Evolutionary conservation across 1,140 invertebrate species (phyloP), one percentile per base, ranked within the genome.

Genomic region (Zaprionus ornatus): DNA sequence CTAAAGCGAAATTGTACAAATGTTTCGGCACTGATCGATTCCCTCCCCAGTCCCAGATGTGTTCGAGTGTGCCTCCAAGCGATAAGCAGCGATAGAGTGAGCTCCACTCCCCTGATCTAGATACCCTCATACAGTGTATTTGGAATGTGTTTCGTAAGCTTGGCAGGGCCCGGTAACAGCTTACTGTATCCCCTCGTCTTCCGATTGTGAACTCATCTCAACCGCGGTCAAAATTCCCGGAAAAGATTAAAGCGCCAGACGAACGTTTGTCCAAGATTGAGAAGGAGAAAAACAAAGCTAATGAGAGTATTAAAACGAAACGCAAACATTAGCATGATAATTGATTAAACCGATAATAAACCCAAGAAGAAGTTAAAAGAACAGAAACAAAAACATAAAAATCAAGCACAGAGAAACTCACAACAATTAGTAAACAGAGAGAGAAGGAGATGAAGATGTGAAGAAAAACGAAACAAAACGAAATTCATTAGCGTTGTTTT

Each of bases 401-500:
- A 13, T 10, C 9, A 32, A 67, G 59, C 50, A 70, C 40, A 80
- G 74, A 77, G 48, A 68, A 86, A 79, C 74, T 79, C 82, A 86
- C 73, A 84, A 90, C 73, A 84, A 90, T 85, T 82, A 84, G 80
- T 70, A 79, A 80, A 64, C 37, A 60, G 66, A 73, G 66, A 35
- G 37, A 62, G 40, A 56, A 32, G 60, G 54, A 37, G 61, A 71
- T 37, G 55, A 63, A 29, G 69, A 68, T 10, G 9, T 32, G 29
- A 10, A 9, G 29, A 32, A 9, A 9, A 32, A 32, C 29, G 29
- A 10, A 32, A 42, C 54, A 67, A 84, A 90, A 74, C 67, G 79
- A 90, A 90, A 90, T 90, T 90, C 79, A 90, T 86, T 90, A 90
- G 82, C 76, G 79, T 82, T 90, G 82, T 90, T 90, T 90, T 90